Conservation (phyloP, 2,113 vertebrate species). For the Channa argus region DNA sequence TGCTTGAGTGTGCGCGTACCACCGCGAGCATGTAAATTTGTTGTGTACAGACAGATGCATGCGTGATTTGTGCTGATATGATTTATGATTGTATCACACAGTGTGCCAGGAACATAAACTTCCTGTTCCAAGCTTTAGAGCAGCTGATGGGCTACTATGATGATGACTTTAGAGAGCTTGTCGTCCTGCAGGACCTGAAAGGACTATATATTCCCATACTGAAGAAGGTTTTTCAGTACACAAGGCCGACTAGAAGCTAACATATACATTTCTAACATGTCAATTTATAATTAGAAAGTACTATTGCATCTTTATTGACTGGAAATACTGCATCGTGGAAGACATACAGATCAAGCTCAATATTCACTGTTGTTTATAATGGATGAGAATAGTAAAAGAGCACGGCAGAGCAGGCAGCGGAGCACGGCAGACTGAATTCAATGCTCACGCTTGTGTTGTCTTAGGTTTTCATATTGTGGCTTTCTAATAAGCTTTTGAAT, state of each 20-base stretch:
- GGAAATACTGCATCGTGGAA: not conserved
- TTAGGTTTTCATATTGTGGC: no score
- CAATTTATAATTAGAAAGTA: not conserved
- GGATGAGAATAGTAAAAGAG: no score
- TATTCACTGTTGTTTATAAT: not conserved
- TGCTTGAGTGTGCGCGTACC: not conserved
- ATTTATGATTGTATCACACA: conserved; percentile 26
- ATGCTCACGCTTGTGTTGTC: no score
- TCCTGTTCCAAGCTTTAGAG: conserved; percentile 12
- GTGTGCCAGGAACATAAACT: conserved; percentile 18
- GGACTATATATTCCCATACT: not conserved
- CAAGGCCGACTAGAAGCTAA: not conserved
- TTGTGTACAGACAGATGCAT: not conserved
- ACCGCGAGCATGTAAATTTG: not conserved
- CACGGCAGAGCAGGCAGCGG: no score
- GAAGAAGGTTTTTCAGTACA: not conserved
- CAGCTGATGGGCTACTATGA: conserved; percentile 11
- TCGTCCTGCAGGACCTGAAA: not conserved
- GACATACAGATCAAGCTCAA: not conserved
- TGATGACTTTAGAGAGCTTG: conserved; percentile 1
- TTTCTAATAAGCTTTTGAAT: no score
- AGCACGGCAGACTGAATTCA: no score
- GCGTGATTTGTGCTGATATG: not conserved
- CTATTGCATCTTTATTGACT: not conserved
- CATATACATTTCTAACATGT: not conserved